phyloP scores from a whole-genome alignment of 1,140 invertebrate genomes.

The Caenorhabditis inopinata region DNA sequence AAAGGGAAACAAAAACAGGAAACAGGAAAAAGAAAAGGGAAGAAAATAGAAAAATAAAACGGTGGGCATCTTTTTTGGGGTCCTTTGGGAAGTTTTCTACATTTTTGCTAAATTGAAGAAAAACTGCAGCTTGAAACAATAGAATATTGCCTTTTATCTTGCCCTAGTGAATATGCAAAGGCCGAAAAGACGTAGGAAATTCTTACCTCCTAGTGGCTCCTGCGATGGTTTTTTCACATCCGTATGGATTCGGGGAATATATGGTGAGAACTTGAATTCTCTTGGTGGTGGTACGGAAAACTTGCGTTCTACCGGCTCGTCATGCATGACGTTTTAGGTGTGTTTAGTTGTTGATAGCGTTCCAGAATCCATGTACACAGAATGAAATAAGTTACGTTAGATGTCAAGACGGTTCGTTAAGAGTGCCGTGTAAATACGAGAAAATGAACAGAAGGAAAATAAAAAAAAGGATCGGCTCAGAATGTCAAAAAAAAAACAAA shows the following conservation, averaged over 20 bases:
- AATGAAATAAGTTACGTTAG: constrained; percentile 21
- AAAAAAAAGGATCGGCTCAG: background rate
- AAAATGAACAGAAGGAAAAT: background rate
- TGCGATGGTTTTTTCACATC: constrained; percentile 3
- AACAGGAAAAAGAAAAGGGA: too few relatives aligned
- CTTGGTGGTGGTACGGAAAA: constrained; percentile 37
- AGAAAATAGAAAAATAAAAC: too few relatives aligned
- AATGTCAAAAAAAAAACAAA: background rate
- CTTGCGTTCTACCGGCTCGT: constrained; percentile 35
- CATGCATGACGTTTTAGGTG: constrained; percentile 5
- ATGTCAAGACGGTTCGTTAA: background rate
- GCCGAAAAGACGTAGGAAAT: too few relatives aligned
- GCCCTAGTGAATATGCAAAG: background rate
- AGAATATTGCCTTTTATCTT: background rate
- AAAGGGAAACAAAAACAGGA: too few relatives aligned
- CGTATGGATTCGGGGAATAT: background rate
- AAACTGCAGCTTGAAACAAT: constrained; percentile 27
- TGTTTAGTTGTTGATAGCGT: background rate
- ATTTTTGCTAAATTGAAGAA: background rate
- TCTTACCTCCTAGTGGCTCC: constrained; percentile 14
- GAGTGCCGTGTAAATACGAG: background rate
- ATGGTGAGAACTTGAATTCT: constrained; percentile 35
- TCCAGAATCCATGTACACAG: constrained; percentile 1
- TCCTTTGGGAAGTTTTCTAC: background rate
- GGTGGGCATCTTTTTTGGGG: background rate